Evolutionary conservation across 2,113 vertebrate genomes (phyloP).

Genomic region (Epinephelus lanceolatus): DNA sequence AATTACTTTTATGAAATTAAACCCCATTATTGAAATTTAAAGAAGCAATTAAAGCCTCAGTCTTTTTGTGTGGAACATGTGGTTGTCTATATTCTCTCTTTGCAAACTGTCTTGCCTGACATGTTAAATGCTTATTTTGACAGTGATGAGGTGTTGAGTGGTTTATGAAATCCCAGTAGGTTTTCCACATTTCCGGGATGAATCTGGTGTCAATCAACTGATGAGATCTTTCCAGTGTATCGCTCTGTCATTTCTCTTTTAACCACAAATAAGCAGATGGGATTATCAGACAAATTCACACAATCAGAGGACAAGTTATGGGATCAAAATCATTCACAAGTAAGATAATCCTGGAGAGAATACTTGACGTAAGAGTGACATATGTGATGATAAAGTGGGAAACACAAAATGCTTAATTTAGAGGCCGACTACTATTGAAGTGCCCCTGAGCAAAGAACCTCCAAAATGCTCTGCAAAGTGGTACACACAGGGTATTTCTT

Average conservation of each 20-base stretch:
- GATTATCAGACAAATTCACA: background rate
- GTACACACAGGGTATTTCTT: too few relatives aligned
- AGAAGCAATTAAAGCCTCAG: conserved; percentile 9
- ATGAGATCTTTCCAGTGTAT: background rate
- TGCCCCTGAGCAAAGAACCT: background rate
- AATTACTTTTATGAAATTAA: conserved; percentile 40
- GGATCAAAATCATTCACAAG: background rate
- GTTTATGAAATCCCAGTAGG: conserved; percentile 4
- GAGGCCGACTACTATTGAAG: background rate
- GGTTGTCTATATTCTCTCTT: background rate
- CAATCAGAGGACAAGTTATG: background rate
- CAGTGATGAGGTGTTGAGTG: background rate
- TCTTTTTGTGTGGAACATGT: background rate
- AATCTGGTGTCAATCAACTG: conserved; percentile 4
- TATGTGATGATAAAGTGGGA: background rate
- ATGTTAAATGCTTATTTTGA: conserved; percentile 15
- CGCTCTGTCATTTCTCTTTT: background rate
- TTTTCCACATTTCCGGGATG: background rate
- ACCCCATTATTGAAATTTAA: conserved; percentile 10
- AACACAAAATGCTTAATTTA: background rate
- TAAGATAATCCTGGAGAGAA: background rate
- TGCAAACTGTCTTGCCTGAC: conserved; percentile 13
- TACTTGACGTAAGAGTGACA: background rate
- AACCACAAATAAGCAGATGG: background rate
- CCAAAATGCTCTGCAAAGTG: background rate